Conservation (phyloP, 2,113 vertebrate species). For the Capricornis sumatraensis region DNA sequence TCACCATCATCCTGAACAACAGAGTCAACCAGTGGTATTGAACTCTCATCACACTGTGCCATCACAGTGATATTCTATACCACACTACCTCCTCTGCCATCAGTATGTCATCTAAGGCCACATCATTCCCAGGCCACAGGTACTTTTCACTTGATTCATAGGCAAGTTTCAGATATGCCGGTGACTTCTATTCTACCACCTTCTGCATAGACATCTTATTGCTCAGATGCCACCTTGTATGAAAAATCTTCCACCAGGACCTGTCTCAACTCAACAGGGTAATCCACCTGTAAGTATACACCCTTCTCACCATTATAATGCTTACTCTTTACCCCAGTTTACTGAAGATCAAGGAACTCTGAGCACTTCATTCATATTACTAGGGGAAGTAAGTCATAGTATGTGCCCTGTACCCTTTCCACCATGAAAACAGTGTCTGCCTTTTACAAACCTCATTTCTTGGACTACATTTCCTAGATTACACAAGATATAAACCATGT, state of each 20-base stretch:
- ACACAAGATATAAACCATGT: slow-evolving; percentile 92
- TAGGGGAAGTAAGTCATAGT: neutral
- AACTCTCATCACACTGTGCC: slow-evolving; percentile 89
- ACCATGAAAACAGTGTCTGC: fast-evolving
- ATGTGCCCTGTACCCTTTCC: neutral
- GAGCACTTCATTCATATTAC: fast-evolving
- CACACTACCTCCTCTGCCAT: slow-evolving; percentile 53
- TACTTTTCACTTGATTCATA: slow-evolving; percentile 89
- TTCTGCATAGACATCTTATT: neutral
- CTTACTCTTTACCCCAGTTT: neutral
- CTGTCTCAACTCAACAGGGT: neutral
- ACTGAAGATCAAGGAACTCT: neutral
- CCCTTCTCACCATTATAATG: neutral
- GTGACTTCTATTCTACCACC: slow-evolving; percentile 82
- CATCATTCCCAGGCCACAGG: slow-evolving; percentile 84
- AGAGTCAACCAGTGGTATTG: slow-evolving; percentile 83
- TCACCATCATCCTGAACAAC: slow-evolving; percentile 85
- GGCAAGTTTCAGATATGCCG: slow-evolving; percentile 85
- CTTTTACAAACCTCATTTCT: slow-evolving; percentile 75
- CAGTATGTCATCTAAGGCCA: slow-evolving; percentile 87
- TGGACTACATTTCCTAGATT: slow-evolving; percentile 93
- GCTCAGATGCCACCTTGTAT: neutral
- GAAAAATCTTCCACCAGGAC: neutral
- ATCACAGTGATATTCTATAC: slow-evolving; percentile 88
- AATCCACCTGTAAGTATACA: neutral